Evolutionary conservation across 2,888 invertebrate species (phyloP), one percentile per base, ranked within the genome.

Genomic region (Tetragnatha montana): DNA sequence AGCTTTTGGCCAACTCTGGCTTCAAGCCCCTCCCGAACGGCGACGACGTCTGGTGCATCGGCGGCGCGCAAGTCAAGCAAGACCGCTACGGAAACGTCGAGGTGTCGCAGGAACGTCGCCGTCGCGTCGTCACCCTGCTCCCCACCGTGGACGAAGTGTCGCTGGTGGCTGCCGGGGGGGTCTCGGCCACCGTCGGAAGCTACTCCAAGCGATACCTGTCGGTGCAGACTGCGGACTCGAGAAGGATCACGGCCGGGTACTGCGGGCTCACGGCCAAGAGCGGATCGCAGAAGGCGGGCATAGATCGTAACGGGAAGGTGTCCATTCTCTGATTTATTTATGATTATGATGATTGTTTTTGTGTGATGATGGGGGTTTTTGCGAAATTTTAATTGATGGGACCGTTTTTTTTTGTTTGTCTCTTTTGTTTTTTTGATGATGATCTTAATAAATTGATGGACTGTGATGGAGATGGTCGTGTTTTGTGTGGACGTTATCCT

Each of bases 211-310:
- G 93, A 79, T 94, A 94, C 92, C 92, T 94, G 70, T 95, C 95
- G 92, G 95, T 95, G 79, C 96, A 97, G 91, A 96, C 97, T 89
- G 35, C 35, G 35, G 97, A 97, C 60, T 97, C 97, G 93, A 95
- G 97, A 92, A 95, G 97, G 91, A 97, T 98, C 96, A 97, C 97
- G 93, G 97, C 97, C 92, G 97, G 97, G 93, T 97, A 97, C 14
- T 95, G 96, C 92, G 96, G 96, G 91, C 97, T 98, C 93, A 97
- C 97, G 91, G 97, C 97, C n/a, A 95, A 97, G 92, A 97, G 97
- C 94, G 97, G 97, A 21, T 97, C 97, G 12, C 97, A 97, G 93
- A 97, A 97, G 50, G 97, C 97, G 86, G 97, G 97, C 82, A 97
- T 97, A 93, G 97, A 97, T 93, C 97, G 97, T 93, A 96, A 96